phyloP scores from a whole-genome alignment of 2,888 invertebrate genomes.

The Eupithecia dodoneata region DNA sequence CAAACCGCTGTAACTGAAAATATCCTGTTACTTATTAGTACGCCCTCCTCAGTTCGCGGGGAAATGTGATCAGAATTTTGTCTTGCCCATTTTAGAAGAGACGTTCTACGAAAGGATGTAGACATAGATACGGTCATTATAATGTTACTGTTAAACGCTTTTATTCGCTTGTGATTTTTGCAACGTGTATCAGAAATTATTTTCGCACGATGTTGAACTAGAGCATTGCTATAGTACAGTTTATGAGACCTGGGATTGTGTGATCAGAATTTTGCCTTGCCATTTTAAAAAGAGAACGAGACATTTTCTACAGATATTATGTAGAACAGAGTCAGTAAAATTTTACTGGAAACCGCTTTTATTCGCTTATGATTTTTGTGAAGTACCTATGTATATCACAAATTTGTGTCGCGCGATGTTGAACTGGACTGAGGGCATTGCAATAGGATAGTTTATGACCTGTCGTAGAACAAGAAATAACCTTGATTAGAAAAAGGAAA shows the following conservation, averaged over 20 bases:
- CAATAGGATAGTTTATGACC: background rate
- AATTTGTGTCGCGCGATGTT: background rate
- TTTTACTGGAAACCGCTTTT: background rate
- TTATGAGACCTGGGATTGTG: background rate
- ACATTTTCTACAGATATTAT: no score
- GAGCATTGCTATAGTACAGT: background rate
- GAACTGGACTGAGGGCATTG: background rate
- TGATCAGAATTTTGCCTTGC: no score
- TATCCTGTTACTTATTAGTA: constrained; percentile 39
- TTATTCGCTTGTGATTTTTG: background rate
- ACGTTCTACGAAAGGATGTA: background rate
- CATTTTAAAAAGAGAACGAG: no score
- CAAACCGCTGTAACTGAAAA: constrained; percentile 42
- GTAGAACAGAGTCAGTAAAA: background rate
- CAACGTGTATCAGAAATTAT: background rate
- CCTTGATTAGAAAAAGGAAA: constrained; percentile 17
- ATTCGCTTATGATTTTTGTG: background rate
- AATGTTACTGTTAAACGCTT: background rate
- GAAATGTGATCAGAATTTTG: constrained; percentile 30
- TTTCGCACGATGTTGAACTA: background rate
- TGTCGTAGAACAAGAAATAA: background rate
- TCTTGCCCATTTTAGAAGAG: constrained; percentile 1
- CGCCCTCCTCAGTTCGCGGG: constrained; percentile 11
- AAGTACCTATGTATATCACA: background rate
- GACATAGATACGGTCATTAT: background rate